Base-by-base conservation (phyloP, 2,113 vertebrate species). In the Nannobrachium achirus region DNA sequence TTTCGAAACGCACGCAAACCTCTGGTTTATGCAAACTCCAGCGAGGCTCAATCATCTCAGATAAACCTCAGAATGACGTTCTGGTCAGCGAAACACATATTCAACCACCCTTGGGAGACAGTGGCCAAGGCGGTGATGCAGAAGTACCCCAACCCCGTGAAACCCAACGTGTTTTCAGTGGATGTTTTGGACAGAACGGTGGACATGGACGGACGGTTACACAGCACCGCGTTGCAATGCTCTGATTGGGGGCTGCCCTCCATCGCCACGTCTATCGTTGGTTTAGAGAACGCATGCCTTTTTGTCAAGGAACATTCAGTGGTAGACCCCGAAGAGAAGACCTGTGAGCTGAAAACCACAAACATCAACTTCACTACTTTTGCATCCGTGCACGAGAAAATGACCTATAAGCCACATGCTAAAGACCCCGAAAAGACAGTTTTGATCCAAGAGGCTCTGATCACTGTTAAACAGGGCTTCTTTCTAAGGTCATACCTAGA, bases 141-240 rank as follows among this genome's bases (percentile, higher is more conserved):
- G 88, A 96, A 96, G 14, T 96, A 96, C 65, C 95, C 95, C 0
- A 96, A 96, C 15, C 95, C 95, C 2, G 95, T 96, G 95, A 96
- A 96, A 76, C 94, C 95, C 0, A 93, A 82, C 0, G 95, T 96
- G 83, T 93, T 95, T 7, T 95, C 95, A 0, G 95, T 96, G 0
- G 95, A 96, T 3, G 95, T 96, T 6, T 71, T 96, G 82, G 89
- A 92, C 81, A 87, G 95, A 46, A 88, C 87, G 0, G 14, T 96
- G 20, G 95, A 96, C 44, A 18, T 69, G 1, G 79, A 83, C 0
- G 95, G 95, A 53, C 93, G 94, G 69, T 46, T 96, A 73, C 94
- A 95, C 87, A 96, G 95, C 81, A 92, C 93, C 61, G 61, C 95
- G 0, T 89, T 96, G 0, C 53, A 96, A n/a, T n/a, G 95, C 73